Percentiles rank a stretch among this genome's conserved stretches.
Evolutionary conservation across 2,797 vertebrate species (phyloP).

Genomic region (Silurus lanzhouensis): DNA sequence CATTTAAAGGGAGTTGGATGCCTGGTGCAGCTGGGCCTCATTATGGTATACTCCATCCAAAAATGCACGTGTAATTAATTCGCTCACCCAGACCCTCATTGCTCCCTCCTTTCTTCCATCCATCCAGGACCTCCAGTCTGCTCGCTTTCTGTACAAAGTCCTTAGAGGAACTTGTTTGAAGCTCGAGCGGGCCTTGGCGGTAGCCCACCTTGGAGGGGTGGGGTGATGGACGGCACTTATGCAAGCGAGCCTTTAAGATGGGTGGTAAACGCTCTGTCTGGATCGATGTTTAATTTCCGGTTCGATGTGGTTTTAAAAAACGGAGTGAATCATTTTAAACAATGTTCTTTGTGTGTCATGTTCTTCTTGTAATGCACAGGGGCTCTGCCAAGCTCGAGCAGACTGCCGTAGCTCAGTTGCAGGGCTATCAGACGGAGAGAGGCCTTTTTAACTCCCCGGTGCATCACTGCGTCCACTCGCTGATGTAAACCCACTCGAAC

Average conservation of each 20-base stretch:
- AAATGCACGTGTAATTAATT: conserved; percentile 94
- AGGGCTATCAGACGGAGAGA: conserved; percentile 41
- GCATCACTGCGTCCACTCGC: conserved; percentile 43
- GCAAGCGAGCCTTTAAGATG: conserved; percentile 37
- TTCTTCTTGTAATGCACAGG: conserved; percentile 38
- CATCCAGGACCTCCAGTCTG: conserved; percentile 36
- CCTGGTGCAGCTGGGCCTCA: conserved; percentile 88
- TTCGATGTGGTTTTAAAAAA: conserved; percentile 44
- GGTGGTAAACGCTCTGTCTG: conserved; percentile 27
- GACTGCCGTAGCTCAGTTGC: conserved; percentile 32
- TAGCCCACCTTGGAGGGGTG: conserved; percentile 34
- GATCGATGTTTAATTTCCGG: conserved; percentile 47
- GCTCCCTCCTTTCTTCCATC: conserved; percentile 37
- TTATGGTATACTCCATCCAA: conserved; percentile 90
- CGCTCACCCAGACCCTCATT: conserved; percentile 73
- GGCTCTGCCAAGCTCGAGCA: conserved; percentile 43
- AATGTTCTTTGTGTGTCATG: conserved; percentile 52
- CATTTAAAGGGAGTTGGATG: conserved; percentile 91
- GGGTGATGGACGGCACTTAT: conserved; percentile 29
- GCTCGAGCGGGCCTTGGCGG: conserved; percentile 30
- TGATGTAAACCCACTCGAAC: conserved; percentile 57
- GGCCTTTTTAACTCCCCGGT: conserved; percentile 40
- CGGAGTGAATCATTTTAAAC: conserved; percentile 52
- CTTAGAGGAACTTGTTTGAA: conserved; percentile 38
- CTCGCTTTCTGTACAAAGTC: conserved; percentile 34